Conservation (phyloP, 2,113 vertebrate species). For the Mobula hypostoma region DNA sequence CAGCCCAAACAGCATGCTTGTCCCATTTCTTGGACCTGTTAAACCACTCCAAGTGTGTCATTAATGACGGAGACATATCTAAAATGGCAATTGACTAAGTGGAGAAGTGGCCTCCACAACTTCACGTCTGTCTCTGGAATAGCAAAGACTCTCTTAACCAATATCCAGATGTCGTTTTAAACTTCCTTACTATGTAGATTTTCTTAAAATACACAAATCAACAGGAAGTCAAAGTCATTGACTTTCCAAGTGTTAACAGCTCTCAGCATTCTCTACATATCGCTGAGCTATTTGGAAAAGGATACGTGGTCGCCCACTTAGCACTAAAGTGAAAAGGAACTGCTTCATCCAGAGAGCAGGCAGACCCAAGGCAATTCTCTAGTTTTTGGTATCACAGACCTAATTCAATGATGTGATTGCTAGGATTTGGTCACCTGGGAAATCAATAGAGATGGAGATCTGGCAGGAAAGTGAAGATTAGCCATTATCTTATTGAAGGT, state of each 20-base stretch:
- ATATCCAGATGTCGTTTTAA: background rate
- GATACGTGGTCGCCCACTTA: background rate
- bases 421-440: background rate
- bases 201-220: background rate
- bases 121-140: background rate
- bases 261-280: background rate
- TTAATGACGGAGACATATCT: background rate
- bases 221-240: background rate
- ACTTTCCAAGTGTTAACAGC: background rate
- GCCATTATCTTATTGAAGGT: background rate
- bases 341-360: background rate
- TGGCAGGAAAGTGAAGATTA: background rate
- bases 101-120: background rate
- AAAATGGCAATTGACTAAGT: background rate
- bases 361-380: background rate
- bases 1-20: background rate
- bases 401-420: background rate
- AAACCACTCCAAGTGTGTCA: no score
- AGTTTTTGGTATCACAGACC: background rate
- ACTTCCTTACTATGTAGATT: background rate
- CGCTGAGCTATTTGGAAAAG: background rate
- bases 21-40: background rate
- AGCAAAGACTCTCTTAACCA: background rate
- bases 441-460: background rate
- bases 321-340: no score